phyloP scores from a whole-genome alignment of 2,113 vertebrate genomes.

The Echinops telfairi region DNA sequence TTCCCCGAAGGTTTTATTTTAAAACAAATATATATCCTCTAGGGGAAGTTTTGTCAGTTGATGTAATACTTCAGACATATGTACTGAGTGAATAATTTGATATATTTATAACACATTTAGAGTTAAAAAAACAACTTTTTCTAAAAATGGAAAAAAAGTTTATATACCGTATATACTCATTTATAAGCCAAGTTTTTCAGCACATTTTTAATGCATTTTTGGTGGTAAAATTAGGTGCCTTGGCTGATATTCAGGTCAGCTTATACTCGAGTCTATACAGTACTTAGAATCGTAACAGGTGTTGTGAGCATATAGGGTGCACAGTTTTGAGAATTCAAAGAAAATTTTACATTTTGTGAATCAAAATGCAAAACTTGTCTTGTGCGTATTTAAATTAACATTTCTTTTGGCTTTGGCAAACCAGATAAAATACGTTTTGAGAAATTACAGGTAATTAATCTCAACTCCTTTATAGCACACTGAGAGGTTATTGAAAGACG shows the following conservation, averaged over 20 bases:
- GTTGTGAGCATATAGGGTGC: neutral
- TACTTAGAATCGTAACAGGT: neutral
- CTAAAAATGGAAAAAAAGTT: too few relatives aligned
- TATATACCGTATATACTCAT: too few relatives aligned
- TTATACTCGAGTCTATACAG: too few relatives aligned
- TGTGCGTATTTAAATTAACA: slow-evolving; percentile 33
- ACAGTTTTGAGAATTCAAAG: slow-evolving; percentile 39
- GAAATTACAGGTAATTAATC: slow-evolving; percentile 55
- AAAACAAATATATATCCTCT: neutral
- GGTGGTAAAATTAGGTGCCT: too few relatives aligned
- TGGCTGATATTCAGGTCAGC: too few relatives aligned
- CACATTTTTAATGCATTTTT: too few relatives aligned
- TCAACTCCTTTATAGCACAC: neutral
- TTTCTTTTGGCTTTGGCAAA: slow-evolving; percentile 21
- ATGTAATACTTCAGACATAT: neutral
- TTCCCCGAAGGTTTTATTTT: slow-evolving; percentile 33
- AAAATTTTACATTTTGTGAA: slow-evolving; percentile 30
- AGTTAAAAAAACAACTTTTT: too few relatives aligned
- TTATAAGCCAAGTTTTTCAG: too few relatives aligned
- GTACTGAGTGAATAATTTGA: slow-evolving; percentile 31
- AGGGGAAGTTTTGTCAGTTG: neutral
- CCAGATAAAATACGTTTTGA: slow-evolving; percentile 20
- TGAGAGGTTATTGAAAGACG: slow-evolving; percentile 28
- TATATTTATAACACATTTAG: neutral
- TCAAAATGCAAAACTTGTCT: neutral